Conservation (phyloP, 2,113 vertebrate species). For the Crypturellus undulatus region DNA sequence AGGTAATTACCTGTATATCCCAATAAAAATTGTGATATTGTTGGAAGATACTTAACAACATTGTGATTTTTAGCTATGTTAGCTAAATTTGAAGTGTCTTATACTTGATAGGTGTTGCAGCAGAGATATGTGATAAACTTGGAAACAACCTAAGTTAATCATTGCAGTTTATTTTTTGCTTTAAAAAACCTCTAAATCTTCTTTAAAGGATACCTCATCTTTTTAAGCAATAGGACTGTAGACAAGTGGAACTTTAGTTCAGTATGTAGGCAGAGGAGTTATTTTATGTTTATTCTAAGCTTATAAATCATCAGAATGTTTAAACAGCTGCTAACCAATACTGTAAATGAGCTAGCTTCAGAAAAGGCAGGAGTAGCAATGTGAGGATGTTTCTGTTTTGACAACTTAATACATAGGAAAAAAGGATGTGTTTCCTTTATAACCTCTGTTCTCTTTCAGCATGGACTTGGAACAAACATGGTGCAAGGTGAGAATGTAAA, state of each 20-base stretch:
- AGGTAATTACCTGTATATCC: slow-evolving; percentile 5
- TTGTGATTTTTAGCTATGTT: slow-evolving; percentile 53
- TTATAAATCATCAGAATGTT: slow-evolving; percentile 42
- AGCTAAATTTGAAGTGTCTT: slow-evolving; percentile 45
- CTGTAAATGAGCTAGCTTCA: slow-evolving; percentile 46
- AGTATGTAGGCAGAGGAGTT: background rate
- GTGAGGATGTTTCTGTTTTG: slow-evolving; percentile 28
- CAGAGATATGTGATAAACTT: background rate
- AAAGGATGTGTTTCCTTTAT: slow-evolving; percentile 14
- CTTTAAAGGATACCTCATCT: slow-evolving; percentile 70
- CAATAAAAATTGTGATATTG: slow-evolving; percentile 15
- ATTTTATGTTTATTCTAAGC: slow-evolving; percentile 11
- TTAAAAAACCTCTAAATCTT: slow-evolving; percentile 46
- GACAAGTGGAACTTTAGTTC: slow-evolving; percentile 45
- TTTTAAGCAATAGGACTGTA: slow-evolving; percentile 52
- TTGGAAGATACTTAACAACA: slow-evolving; percentile 50
- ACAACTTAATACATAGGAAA: background rate
- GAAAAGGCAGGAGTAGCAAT: background rate
- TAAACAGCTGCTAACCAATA: slow-evolving; percentile 47
- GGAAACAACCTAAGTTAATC: slow-evolving; percentile 41
- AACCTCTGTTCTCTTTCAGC: slow-evolving; percentile 52
- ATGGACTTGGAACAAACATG: slow-evolving; percentile 2
- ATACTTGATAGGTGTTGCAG: slow-evolving; percentile 30
- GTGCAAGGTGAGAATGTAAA: slow-evolving; percentile 34
- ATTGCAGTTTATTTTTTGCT: slow-evolving; percentile 59